A percentile compares a stretch with the other conserved stretches of the same genome.
Evolutionary conservation across 2,797 vertebrate genomes (phyloP).

Genomic region (Enteromius unitaeniatus): DNA sequence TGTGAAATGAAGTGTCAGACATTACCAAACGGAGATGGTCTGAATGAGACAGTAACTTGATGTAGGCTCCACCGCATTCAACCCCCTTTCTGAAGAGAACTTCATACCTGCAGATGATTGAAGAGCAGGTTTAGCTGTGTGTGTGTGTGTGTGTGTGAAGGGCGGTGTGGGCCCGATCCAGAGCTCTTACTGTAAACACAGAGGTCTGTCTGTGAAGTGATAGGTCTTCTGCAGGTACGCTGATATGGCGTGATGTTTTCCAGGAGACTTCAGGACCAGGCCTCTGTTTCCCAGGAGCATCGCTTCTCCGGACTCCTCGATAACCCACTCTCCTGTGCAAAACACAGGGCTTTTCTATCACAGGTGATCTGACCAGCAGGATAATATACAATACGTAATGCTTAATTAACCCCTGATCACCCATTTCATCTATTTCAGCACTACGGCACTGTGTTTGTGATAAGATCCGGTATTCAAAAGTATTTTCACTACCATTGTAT

Average conservation of each 20-base stretch:
- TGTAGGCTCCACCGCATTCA: conserved; percentile 69
- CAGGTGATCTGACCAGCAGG: neutral
- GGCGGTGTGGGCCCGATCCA: neutral
- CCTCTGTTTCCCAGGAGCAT: conserved; percentile 60
- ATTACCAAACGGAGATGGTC: conserved; percentile 64
- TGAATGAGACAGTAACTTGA: conserved; percentile 66
- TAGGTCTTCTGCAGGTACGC: conserved; percentile 54
- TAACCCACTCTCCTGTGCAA: conserved; percentile 61
- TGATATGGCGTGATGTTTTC: conserved; percentile 66
- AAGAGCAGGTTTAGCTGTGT: neutral
- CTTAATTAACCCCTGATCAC: neutral
- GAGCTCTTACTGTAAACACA: conserved; percentile 67
- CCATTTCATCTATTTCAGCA: neutral
- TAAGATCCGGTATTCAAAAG: neutral
- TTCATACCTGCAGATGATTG: conserved; percentile 63
- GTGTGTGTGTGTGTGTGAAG: neutral
- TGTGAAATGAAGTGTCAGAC: neutral
- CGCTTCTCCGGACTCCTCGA: conserved; percentile 59
- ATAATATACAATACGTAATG: neutral
- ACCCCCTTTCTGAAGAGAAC: conserved; percentile 64
- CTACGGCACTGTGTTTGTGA: neutral
- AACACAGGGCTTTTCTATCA: neutral
- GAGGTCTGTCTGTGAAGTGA: conserved; percentile 61
- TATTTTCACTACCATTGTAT: conserved; percentile 63
- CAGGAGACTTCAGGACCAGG: conserved; percentile 68